Evolutionary conservation across 2,888 invertebrate genomes (phyloP).

Genomic region (Polylopha cassiicola): DNA sequence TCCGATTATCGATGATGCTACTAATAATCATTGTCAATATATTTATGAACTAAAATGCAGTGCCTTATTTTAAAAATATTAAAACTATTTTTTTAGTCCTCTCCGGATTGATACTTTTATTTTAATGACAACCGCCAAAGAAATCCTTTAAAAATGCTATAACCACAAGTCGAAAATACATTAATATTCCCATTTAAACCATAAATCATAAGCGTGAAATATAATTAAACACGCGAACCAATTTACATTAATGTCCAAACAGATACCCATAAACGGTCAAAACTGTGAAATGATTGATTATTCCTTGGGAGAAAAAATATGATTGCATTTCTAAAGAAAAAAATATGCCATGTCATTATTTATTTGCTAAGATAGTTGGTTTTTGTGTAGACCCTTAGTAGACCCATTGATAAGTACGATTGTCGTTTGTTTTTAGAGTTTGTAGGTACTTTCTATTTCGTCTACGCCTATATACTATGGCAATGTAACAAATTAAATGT

Average conservation of each 20-base stretch:
- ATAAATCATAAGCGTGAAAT: constrained; percentile 58
- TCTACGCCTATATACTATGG: too few species aligned
- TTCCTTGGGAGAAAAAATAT: constrained; percentile 40
- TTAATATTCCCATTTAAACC: constrained; percentile 23
- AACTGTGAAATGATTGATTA: constrained; percentile 59
- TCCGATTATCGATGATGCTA: too few species aligned
- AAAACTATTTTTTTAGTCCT: too few species aligned
- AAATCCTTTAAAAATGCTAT: constrained; percentile 18
- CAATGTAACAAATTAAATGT: too few species aligned
- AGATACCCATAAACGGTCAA: constrained; percentile 40
- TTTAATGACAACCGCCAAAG: too few species aligned
- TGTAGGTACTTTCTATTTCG: too few species aligned
- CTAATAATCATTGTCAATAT: too few species aligned
- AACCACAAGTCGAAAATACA: constrained; percentile 22
- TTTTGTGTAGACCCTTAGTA: not conserved
- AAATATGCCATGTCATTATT: constrained; percentile 4
- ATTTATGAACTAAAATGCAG: too few species aligned
- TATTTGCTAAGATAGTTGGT: constrained; percentile 15
- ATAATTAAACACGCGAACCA: constrained; percentile 56
- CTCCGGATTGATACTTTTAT: too few species aligned
- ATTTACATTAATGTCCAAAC: constrained; percentile 58
- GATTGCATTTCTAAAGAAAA: constrained; percentile 25
- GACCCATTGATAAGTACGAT: too few species aligned
- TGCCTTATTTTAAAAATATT: too few species aligned
- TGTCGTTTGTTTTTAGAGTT: too few species aligned